Evolutionary conservation across 2,888 invertebrate species (phyloP).

Genomic region (Timema cristinae): DNA sequence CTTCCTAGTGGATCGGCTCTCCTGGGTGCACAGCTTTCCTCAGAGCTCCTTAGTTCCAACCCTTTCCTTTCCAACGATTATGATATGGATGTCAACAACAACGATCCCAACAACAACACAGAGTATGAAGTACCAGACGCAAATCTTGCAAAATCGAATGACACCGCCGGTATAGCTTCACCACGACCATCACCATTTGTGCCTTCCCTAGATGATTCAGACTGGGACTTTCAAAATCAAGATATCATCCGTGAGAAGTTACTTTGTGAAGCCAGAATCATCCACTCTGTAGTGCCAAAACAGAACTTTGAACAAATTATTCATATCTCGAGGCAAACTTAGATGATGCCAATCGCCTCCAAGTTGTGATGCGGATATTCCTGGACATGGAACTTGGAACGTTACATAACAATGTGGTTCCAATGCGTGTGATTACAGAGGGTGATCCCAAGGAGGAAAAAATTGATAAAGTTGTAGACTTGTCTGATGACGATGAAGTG

Average conservation of each 20-base stretch:
- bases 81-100: slow-evolving; percentile 20
- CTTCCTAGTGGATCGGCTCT: neutral
- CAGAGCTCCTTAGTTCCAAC: neutral
- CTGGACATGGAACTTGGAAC: slow-evolving; percentile 9
- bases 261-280: slow-evolving; percentile 13
- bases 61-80: neutral
- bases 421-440: too few relatives aligned
- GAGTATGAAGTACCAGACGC: slow-evolving; percentile 16
- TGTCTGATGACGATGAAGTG: too few relatives aligned
- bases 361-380: slow-evolving; percentile 17
- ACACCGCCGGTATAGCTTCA: neutral
- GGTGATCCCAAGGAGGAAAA: too few relatives aligned
- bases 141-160: slow-evolving; percentile 5
- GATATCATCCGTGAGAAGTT: slow-evolving; percentile 9
- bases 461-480: too few relatives aligned
- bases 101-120: slow-evolving; percentile 21
- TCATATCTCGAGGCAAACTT: slow-evolving; percentile 19
- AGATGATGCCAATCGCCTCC: slow-evolving; percentile 18
- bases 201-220: slow-evolving; percentile 2
- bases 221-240: slow-evolving; percentile 13
- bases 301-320: slow-evolving; percentile 19
- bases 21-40: neutral
- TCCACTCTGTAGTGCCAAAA: slow-evolving; percentile 13
- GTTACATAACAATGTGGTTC: too few relatives aligned
- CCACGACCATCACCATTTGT: too few relatives aligned